Evolutionary conservation across 2,888 invertebrate genomes (phyloP), one percentile per base, ranked within the genome.

Genomic region (Petrolisthes manimaculis): DNA sequence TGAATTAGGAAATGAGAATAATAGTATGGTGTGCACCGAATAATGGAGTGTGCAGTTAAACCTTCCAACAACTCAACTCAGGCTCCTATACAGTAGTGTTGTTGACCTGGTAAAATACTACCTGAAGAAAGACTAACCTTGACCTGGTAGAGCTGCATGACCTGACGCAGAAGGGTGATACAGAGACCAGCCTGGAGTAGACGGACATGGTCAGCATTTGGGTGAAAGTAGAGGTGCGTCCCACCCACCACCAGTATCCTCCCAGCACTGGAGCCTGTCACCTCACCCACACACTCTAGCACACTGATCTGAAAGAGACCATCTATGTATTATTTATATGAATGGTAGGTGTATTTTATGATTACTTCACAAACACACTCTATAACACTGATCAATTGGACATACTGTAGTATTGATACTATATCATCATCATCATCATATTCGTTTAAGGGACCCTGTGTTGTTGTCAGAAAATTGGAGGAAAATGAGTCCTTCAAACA

Each of bases 191-290:
- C 86, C 83, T 89, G 91, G 54, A 89, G 86, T 21, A 89, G 93
- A 90, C 99, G 94, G 91, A 99, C 96, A 92, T 98, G 97, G 93
- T 97, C 97, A 6, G 98, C 96, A 93, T 96, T 95, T 0, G 98
- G 97, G 93, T 97, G 97, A 92, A 97, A 99, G 93, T 97, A 99
- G 81, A 99, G 94, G 94, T 99, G 99, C 1, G 97, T 98, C 92
- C 98, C 98, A 21, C 96, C 97, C 4, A 94, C 92, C 8, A 94
- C 89, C 83, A 93, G 51, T 53, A 89, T 74, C 75, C 84, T 90
- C 82, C 8, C 84, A 37, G 91, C 89, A 37, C 37, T 37, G 37
- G 37, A 37, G 6, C 71, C 71, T n/a, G 71, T 4, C 6, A 12
- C 12, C 53, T 74, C 53, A 67, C 91, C 91, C 51, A 89, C 56